phyloP scores from a whole-genome alignment of 2,888 invertebrate species.

The Eupithecia subumbrata region DNA sequence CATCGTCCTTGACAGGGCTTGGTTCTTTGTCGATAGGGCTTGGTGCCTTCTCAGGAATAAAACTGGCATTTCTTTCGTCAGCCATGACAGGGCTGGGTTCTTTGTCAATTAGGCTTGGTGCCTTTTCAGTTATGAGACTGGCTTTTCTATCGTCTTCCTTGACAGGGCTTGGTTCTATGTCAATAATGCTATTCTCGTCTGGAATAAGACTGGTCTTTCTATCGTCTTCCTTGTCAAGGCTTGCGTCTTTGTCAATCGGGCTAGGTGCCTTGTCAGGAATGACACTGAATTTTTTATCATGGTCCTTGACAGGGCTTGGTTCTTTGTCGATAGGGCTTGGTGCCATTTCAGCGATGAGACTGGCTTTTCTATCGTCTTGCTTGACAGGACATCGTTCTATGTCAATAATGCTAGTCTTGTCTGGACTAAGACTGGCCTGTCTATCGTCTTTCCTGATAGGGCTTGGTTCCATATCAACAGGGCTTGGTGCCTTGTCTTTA shows the following conservation, averaged over 20 bases:
- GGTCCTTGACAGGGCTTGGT: constrained; percentile 1
- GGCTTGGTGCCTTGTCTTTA: background rate
- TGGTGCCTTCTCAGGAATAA: constrained; percentile 4
- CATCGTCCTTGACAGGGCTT: background rate
- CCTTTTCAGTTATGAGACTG: constrained; percentile 14
- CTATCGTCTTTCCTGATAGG: constrained; percentile 6
- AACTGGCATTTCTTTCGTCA: background rate
- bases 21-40: background rate
- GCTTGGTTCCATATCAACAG: background rate
- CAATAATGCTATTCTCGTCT: background rate
- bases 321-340: background rate
- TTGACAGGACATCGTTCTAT: background rate
- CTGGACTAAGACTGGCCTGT: constrained; percentile 22
- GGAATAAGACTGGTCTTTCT: constrained; percentile 24
- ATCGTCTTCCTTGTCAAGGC: background rate
- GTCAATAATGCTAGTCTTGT: background rate
- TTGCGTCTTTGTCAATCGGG: background rate
- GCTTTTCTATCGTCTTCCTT: constrained; percentile 18
- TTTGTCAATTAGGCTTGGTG: background rate
- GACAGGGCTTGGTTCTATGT: background rate
- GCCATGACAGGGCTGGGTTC: constrained; percentile 5
- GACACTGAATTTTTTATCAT: background rate
- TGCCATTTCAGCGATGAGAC: constrained; percentile 6
- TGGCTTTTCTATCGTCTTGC: constrained; percentile 16
- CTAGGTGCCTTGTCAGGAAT: constrained; percentile 20